Base-by-base conservation (phyloP, 2,888 invertebrate genomes). In the Pecten maximus region DNA sequence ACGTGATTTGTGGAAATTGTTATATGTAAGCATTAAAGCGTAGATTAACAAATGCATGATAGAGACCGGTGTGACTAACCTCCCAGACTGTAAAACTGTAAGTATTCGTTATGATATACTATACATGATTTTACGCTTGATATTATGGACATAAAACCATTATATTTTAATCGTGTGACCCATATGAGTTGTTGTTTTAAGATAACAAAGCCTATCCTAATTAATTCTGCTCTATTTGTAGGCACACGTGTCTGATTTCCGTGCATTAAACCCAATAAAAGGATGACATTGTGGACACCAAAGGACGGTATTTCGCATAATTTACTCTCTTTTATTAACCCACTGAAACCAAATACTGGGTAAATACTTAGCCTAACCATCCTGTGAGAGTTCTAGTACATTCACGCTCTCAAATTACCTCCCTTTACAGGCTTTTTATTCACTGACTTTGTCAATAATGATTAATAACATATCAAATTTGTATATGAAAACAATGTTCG, bases 401-500 rank as follows among this genome's bases (percentile, higher is more conserved):
- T 35, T 74, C 74, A 35, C 8, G 35, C 15, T 35, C 74, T 74
- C 74, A 74, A 74, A 74, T 74, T 74, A 74, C 74, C 74, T 74
- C 74, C 74, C 74, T 28, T 74, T 74, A 35, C 28, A 74, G 74
- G 74, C 74, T 35, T 35, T 74, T 28, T 35, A 74, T 74, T 2
- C 74, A 74, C 28, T 35, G 35, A 23, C 35, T 12, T 74, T 74
- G 74, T 74, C 74, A 74, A 74, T 74, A 12, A 74, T 74, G 28
- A 74, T 74, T 74, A 35, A 74, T 74, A 74, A 74, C 28, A 74
- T 35, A 35, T 74, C 74, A 74, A 74, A 28, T 74, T 74, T 74
- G 2, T 74, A 35, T 23, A 28, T 28, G 12, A 23, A 23, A 28
- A 74, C 35, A 74, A 74, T 74, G 35, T 0, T 35, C 35, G 19